Evolutionary conservation across 2,113 vertebrate genomes (phyloP).

Genomic region (Oriolus oriolus): DNA sequence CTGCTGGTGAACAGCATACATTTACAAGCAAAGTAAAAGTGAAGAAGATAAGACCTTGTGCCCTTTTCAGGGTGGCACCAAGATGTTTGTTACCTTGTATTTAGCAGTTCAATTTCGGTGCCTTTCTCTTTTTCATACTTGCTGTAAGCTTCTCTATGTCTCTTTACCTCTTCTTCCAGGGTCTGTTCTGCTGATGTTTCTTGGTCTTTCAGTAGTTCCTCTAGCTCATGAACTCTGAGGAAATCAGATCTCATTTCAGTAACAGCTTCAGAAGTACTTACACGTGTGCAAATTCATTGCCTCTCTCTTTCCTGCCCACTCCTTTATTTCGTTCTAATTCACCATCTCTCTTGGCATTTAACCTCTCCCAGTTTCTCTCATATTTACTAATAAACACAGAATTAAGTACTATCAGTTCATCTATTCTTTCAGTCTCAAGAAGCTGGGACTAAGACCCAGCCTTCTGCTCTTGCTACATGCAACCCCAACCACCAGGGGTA

Average conservation of each 20-base stretch:
- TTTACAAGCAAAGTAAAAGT: not conserved
- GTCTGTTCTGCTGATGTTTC: conserved; percentile 85
- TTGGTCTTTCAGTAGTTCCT: conserved; percentile 95
- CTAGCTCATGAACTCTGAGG: conserved; percentile 89
- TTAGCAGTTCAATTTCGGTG: conserved; percentile 88
- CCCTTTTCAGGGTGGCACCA: not conserved
- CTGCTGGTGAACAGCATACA: not conserved
- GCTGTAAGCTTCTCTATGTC: conserved; percentile 85
- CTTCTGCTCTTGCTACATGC: not conserved
- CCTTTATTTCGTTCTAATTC: not conserved
- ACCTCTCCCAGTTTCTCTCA: not conserved
- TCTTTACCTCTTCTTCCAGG: conserved; percentile 80
- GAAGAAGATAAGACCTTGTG: not conserved
- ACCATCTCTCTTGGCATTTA: not conserved
- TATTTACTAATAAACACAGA: not conserved
- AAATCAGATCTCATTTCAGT: not conserved
- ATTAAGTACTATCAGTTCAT: not conserved
- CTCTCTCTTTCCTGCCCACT: not conserved
- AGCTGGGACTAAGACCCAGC: not conserved
- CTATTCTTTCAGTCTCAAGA: not conserved
- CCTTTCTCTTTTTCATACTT: conserved; percentile 89
- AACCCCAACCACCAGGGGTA: not conserved
- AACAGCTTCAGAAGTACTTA: not conserved
- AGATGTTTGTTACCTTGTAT: conserved; percentile 76
- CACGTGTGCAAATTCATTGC: not conserved